Conservation (phyloP, 2,797 vertebrate species). For the Delichon dasypus region DNA sequence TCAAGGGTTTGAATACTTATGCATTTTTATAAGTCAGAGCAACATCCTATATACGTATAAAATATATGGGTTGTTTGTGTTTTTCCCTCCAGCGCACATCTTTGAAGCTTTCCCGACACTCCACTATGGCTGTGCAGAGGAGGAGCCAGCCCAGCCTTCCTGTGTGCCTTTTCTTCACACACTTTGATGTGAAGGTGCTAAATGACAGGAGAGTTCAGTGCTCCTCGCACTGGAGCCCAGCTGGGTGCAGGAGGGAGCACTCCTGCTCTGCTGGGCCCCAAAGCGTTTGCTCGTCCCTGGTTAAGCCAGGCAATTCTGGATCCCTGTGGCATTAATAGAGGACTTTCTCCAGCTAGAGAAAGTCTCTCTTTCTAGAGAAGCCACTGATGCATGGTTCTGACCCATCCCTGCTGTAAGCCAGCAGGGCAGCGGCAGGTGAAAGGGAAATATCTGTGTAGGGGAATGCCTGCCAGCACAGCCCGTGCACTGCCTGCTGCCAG, state of each 20-base stretch:
- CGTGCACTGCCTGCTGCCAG: neutral
- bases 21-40: neutral
- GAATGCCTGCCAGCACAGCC: neutral
- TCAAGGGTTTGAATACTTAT: neutral
- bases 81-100: neutral
- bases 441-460: neutral
- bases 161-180: neutral
- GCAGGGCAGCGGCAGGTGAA: neutral
- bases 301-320: neutral
- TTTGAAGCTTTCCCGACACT: neutral
- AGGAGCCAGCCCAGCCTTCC: neutral
- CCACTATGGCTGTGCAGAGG: neutral
- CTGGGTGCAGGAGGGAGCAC: neutral
- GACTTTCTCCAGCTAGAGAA: neutral
- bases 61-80: neutral
- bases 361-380: no score
- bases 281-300: rapidly evolving
- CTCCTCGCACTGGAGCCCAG: neutral
- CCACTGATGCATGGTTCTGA: neutral
- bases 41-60: neutral
- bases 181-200: neutral
- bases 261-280: neutral
- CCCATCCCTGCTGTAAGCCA: neutral
- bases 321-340: neutral
- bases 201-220: neutral